These are phyloP conservation scores for Antitype chi DNA, from an alignment of 2,888 invertebrate genomes.

Conservation along the genomic window DNA sequence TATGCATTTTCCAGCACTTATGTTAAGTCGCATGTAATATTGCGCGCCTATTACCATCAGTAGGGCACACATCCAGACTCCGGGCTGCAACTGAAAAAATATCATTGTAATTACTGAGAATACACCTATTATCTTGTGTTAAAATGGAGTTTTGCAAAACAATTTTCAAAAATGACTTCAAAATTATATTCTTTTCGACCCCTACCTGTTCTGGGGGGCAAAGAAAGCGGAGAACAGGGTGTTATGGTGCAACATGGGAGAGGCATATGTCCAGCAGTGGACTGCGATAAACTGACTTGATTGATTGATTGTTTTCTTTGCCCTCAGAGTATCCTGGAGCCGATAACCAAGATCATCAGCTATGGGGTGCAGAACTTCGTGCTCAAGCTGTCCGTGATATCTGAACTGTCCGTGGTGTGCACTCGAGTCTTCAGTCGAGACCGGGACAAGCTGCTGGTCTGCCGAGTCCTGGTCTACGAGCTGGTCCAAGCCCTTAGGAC, in stretches of 20 bases:
- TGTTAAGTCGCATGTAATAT: too few relatives aligned
- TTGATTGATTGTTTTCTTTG: neutral
- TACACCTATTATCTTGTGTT: too few relatives aligned
- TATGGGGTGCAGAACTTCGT: constrained; percentile 97
- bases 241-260: too few relatives aligned
- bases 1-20: too few relatives aligned
- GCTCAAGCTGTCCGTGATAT: constrained; percentile 94
- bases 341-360: constrained; percentile 98
- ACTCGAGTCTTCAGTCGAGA: constrained; percentile 97
- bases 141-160: too few relatives aligned
- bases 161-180: too few relatives aligned
- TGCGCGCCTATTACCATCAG: too few relatives aligned
- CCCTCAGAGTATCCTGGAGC: constrained; percentile 96
- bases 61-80: too few relatives aligned
- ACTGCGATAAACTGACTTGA: too few relatives aligned
- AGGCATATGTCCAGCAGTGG: too few relatives aligned
- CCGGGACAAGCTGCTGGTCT: constrained; percentile 97
- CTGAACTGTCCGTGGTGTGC: constrained; percentile 97
- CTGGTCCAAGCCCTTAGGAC: constrained; percentile 98
- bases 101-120: too few relatives aligned
- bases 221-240: neutral
- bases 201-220: neutral
- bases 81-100: too few relatives aligned
- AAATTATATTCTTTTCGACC: neutral
- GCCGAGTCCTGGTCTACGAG: constrained; percentile 98